Evolutionary conservation across 1,140 invertebrate genomes (phyloP).

Genomic region (Acromyrmex heyeri): DNA sequence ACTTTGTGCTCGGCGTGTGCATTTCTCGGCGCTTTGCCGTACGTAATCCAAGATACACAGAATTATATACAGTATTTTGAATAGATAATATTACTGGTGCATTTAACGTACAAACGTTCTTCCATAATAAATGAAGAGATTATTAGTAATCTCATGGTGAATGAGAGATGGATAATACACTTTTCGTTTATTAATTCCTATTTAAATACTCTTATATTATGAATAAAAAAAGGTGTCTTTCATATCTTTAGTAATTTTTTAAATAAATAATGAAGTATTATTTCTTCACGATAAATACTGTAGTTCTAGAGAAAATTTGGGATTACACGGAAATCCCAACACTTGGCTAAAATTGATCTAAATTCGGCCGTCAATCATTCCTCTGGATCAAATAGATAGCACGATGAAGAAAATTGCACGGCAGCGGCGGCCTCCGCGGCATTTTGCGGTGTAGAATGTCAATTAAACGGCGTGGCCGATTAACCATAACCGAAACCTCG

Average conservation of each 20-base stretch:
- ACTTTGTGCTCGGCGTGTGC: constrained; percentile 17
- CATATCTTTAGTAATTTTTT: neutral
- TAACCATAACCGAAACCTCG: constrained; percentile 82
- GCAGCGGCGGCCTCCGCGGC: constrained; percentile 61
- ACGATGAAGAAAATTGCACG: constrained; percentile 68
- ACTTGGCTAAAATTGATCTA: constrained; percentile 11
- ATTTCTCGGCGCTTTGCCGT: constrained; percentile 29
- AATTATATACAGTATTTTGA: constrained; percentile 19
- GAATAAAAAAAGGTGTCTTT: neutral
- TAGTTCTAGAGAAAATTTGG: neutral
- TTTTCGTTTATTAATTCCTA: neutral
- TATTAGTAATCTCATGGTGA: constrained; percentile 25
- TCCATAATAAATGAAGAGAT: constrained; percentile 7
- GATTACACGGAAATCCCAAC: constrained; percentile 5
- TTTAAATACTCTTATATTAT: constrained; percentile 23
- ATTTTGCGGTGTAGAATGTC: constrained; percentile 76
- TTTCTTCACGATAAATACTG: neutral
- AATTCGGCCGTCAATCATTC: neutral
- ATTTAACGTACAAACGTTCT: constrained; percentile 28
- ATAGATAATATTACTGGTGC: constrained; percentile 25
- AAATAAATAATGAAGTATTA: neutral
- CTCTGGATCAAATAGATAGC: neutral
- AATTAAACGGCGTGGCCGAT: constrained; percentile 80
- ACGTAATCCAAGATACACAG: constrained; percentile 16
- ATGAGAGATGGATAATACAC: constrained; percentile 1